These are phyloP conservation scores for Galaxea fascicularis DNA, from an alignment of 92 coral and sea anemone genomes.

Conservation along the genomic window DNA sequence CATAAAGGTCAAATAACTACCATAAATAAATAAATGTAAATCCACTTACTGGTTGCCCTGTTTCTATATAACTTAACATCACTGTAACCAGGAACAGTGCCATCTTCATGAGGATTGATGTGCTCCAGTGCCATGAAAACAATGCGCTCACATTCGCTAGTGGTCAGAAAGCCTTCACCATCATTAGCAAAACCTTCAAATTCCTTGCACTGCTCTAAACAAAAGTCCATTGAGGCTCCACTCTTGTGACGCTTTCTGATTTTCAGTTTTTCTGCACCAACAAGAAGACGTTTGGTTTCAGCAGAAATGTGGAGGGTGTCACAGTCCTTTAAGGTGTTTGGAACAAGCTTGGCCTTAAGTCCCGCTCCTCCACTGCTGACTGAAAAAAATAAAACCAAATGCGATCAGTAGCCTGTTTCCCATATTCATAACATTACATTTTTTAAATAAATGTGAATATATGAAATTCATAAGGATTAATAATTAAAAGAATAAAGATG, in stretches of 20 bases:
- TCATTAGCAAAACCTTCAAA: conserved; percentile 74
- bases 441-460: too few species aligned
- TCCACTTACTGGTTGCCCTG: conserved; percentile 83
- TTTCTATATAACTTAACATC: conserved; percentile 74
- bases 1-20: too few species aligned
- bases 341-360: conserved; percentile 70
- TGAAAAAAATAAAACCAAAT: background rate
- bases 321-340: conserved; percentile 83
- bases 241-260: conserved; percentile 79
- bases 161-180: conserved; percentile 79
- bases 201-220: conserved; percentile 69
- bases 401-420: background rate
- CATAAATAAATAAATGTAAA: background rate
- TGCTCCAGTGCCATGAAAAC: conserved; percentile 74
- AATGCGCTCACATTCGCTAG: conserved; percentile 82
- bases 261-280: conserved; percentile 89
- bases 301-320: conserved; percentile 93
- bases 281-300: conserved; percentile 74
- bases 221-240: conserved; percentile 88
- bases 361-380: conserved; percentile 92
- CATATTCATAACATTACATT: background rate
- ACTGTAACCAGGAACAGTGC: conserved; percentile 88
- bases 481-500: too few species aligned
- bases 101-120: conserved; percentile 75
- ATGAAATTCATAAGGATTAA: too few species aligned